Conservation (phyloP, 2,113 vertebrate species). For the Edolisoma coerulescens region DNA sequence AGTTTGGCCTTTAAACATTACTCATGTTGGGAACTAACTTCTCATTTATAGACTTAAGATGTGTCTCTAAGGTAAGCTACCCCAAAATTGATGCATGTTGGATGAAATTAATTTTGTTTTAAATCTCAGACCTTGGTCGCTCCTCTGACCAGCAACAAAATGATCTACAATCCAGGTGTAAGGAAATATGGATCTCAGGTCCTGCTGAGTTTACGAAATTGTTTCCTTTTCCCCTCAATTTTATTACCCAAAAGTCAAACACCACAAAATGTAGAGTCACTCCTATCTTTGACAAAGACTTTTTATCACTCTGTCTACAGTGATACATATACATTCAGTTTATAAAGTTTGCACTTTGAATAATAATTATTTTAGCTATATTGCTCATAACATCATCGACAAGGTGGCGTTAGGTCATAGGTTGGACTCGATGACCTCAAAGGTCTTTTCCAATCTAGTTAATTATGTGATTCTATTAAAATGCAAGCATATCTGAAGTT, state of each 20-base stretch:
- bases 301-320: neutral
- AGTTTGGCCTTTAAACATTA: neutral
- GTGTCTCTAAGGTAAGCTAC: neutral
- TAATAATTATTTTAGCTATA: neutral
- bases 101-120: neutral
- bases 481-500: neutral
- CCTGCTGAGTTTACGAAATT: neutral
- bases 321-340: neutral
- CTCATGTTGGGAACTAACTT: neutral
- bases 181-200: neutral
- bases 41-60: neutral
- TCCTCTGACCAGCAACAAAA: neutral
- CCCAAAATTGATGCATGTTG: neutral
- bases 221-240: neutral
- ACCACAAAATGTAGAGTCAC: neutral
- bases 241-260: neutral
- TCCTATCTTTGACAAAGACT: neutral
- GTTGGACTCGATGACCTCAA: neutral
- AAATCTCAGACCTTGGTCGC: rapidly evolving
- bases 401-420: neutral
- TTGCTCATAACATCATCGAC: neutral
- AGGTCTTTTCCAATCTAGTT: neutral
- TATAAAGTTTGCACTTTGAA: neutral
- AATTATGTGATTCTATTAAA: neutral
- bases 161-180: neutral